Evolutionary conservation across 1,140 invertebrate genomes (phyloP).

Genomic region (Neodiprion pinetum): DNA sequence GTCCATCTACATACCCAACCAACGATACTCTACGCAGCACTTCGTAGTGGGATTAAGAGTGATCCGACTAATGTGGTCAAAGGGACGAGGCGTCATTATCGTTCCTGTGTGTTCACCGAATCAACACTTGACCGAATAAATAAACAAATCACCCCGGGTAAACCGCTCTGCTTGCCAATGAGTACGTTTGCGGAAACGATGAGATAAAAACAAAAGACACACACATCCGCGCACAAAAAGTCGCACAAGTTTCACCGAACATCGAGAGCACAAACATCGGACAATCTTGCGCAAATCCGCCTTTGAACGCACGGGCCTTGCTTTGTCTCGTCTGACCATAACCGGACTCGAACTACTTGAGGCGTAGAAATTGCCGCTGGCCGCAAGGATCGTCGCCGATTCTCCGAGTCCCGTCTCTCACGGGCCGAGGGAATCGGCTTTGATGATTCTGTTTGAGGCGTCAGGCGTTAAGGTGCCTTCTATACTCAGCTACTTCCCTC

Average conservation of each 20-base stretch:
- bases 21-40: too few relatives aligned
- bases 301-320: too few relatives aligned
- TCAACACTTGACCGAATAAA: too few relatives aligned
- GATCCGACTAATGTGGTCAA: too few relatives aligned
- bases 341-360: not conserved
- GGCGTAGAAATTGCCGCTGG: not conserved
- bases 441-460: slow-evolving; percentile 59
- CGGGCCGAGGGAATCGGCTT: slow-evolving; percentile 52
- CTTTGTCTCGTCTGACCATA: not conserved
- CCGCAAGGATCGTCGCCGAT: not conserved
- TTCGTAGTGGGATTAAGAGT: too few relatives aligned
- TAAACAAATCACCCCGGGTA: too few relatives aligned
- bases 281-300: too few relatives aligned
- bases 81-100: too few relatives aligned
- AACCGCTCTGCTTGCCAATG: not conserved
- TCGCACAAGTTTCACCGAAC: not conserved
- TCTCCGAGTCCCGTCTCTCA: not conserved
- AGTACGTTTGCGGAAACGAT: not conserved
- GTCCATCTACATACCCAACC: too few relatives aligned
- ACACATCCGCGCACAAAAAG: not conserved
- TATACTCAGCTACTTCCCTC: slow-evolving; percentile 13
- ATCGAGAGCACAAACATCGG: too few relatives aligned
- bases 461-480: slow-evolving; percentile 27
- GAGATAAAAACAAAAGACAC: not conserved
- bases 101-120: too few relatives aligned